A percentile compares a stretch with the other conserved stretches of the same genome.
Conservation (phyloP, 2,888 invertebrate species). For the Rhamnusium bicolor region DNA sequence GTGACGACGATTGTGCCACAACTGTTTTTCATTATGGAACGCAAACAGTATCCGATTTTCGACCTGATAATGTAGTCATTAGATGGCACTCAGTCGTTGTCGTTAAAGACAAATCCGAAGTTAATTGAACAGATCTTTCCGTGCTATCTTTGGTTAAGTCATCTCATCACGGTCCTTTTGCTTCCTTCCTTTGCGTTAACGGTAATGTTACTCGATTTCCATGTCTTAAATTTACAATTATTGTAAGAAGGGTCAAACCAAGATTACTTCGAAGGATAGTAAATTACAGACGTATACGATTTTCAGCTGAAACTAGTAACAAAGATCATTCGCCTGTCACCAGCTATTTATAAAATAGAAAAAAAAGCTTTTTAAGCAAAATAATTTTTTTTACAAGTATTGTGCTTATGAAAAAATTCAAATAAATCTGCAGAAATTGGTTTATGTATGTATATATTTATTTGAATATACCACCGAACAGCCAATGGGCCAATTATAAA, state of each 20-base stretch:
- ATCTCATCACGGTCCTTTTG: conserved; percentile 2
- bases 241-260: not conserved
- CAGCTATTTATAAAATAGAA: not conserved
- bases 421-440: no score
- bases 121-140: conserved; percentile 15
- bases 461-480: no score
- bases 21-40: not conserved
- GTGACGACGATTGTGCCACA: not conserved
- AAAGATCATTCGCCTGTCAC: not conserved
- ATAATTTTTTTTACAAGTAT: no score
- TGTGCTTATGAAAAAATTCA: no score
- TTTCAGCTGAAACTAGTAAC: not conserved
- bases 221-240: conserved; percentile 8
- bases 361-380: no score
- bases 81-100: not conserved
- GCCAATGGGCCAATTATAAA: no score
- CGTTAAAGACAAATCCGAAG: conserved; percentile 20
- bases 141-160: not conserved
- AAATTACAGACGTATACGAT: not conserved
- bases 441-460: no score
- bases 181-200: conserved; percentile 12
- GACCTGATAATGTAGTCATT: conserved; percentile 8
- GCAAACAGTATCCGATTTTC: not conserved
- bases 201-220: conserved; percentile 16
- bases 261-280: not conserved